Base-by-base conservation (phyloP, 2,888 invertebrate genomes). In the Chesias legatella region DNA sequence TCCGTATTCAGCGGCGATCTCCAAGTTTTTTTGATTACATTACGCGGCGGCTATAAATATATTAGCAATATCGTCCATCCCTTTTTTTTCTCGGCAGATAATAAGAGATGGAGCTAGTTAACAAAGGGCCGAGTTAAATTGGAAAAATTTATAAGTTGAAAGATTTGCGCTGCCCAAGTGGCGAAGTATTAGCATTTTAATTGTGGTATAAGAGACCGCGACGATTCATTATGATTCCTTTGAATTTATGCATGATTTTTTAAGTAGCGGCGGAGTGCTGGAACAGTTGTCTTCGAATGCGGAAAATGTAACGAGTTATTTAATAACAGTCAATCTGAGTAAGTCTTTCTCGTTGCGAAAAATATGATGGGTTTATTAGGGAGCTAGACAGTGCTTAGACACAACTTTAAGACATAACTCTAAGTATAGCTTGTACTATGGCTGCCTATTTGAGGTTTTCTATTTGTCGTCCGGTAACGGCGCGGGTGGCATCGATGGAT, bases 181-280 rank as follows among this genome's bases (percentile, higher is more conserved):
- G 70, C 68, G 49, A 44, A 60, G 64, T 67, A 77, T 75, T 76
- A 71, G 74, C 76, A 77, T 77, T 68, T 77, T 76, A 74, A 76
- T 75, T 74, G 70, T 64, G 56, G 48, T 41, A 45, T 48, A 43
- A 56, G 59, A 61, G 58, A 58, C 56, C 58, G 55, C 55, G 56
- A 50, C 58, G 53, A 67, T 64, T 64, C 55, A 58, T 61, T 57
- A 65, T 56, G 55, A 58, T 52, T 58, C 53, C 53, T 56, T 51
- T 40, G 53, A 58, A 64, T 61, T 65, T 60, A 61, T 58, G 58
- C 60, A 56, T 56, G 56, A 53, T 56, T 60, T 48, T 40, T 48
- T 43, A 43, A 53, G 44, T 51, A 28, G 10, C 23, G 31, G 10
- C 23, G 29, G 13, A 17, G 33, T 29, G 41, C 40, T 39, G 33